Evolutionary conservation across 2,797 vertebrate genomes (phyloP).

Genomic region (Falco concolor): DNA sequence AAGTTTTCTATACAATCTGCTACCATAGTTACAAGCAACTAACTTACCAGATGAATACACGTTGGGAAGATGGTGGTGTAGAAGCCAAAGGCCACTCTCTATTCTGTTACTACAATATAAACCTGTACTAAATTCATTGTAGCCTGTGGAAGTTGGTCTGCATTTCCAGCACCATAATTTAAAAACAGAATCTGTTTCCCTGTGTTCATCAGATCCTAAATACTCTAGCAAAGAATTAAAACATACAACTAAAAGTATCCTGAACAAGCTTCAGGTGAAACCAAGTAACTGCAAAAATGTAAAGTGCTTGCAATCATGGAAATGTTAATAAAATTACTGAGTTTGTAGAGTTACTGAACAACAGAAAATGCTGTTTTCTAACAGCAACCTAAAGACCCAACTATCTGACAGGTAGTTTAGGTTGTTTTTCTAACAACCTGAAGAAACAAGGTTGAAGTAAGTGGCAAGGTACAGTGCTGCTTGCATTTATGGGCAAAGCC

Average conservation of each 20-base stretch:
- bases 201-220: neutral
- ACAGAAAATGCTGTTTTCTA: neutral
- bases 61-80: neutral
- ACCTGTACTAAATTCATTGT: neutral
- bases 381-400: too few species aligned
- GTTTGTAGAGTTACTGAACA: neutral
- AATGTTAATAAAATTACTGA: neutral
- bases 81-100: neutral
- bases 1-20: neutral
- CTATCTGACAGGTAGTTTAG: too few species aligned
- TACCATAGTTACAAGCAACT: neutral
- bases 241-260: neutral
- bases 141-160: neutral
- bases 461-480: neutral
- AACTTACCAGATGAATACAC: neutral
- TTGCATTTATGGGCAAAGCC: neutral
- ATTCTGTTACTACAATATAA: neutral
- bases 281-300: neutral
- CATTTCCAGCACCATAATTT: neutral
- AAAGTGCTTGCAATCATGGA: neutral
- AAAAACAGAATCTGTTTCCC: neutral
- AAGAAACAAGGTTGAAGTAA: neutral
- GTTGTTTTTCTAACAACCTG: too few species aligned
- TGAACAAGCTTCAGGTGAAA: neutral
- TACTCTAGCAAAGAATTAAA: neutral